A percentile compares a stretch with the other conserved stretches of the same genome.
phyloP scores from a whole-genome alignment of 2,888 invertebrate genomes.

The Lordiphosa fenestrarum region DNA sequence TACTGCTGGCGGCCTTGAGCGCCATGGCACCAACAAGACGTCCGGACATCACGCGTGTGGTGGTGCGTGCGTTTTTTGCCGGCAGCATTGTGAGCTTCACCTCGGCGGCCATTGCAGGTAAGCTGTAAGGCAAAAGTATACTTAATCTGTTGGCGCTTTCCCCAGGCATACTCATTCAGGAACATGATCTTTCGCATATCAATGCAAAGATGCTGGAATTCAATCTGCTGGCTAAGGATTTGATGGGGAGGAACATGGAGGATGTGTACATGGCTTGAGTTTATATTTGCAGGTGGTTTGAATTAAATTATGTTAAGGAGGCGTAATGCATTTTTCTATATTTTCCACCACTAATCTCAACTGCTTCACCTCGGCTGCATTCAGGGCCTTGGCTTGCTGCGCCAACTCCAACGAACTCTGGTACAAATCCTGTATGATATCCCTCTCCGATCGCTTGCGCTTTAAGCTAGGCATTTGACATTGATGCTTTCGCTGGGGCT shows the following conservation, averaged over 20 bases:
- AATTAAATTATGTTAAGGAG: no score
- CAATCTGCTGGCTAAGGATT: neutral
- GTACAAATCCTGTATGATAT: constrained; percentile 33
- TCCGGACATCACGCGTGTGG: constrained; percentile 16
- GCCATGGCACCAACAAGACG: constrained; percentile 84
- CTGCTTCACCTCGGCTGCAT: constrained; percentile 19
- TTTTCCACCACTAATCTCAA: constrained; percentile 16
- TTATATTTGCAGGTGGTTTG: neutral
- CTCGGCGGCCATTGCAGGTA: constrained; percentile 47
- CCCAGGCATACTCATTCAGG: constrained; percentile 31
- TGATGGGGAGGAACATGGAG: neutral
- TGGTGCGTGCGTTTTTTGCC: constrained; percentile 21
- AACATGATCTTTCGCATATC: constrained; percentile 3
- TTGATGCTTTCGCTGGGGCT: constrained; percentile 16
- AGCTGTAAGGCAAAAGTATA: neutral
- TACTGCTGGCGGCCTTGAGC: constrained; percentile 88
- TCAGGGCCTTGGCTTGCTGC: constrained; percentile 4
- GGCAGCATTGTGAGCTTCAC: constrained; percentile 49
- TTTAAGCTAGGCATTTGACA: constrained; percentile 27
- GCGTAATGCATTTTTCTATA: constrained; percentile 8
- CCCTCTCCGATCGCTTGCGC: constrained; percentile 35
- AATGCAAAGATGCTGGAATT: neutral
- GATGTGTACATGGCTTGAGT: neutral
- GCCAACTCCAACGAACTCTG: constrained; percentile 9
- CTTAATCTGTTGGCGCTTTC: neutral